Conservation (phyloP, 30 jellyfish, hydroid and myxozoan species). For the Mastigias papua region DNA sequence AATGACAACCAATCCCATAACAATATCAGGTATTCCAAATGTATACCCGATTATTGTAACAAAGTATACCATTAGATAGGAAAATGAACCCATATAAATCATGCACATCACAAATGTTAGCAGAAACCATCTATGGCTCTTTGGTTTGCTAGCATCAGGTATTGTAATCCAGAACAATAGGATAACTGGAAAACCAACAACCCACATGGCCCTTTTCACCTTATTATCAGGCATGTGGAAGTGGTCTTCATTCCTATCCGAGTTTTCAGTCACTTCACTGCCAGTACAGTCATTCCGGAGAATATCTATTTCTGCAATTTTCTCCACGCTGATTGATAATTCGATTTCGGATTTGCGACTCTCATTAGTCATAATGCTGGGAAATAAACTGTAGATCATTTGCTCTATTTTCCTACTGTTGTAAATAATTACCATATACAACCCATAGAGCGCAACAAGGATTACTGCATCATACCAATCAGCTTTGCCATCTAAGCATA, state of each 20-base stretch:
- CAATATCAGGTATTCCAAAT: slow-evolving; percentile 81
- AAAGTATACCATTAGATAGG: slow-evolving; percentile 91
- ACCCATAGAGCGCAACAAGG: slow-evolving; percentile 59
- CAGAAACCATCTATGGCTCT: slow-evolving; percentile 45
- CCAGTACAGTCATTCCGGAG: neutral
- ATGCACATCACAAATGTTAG: slow-evolving; percentile 78
- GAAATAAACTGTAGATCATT: slow-evolving; percentile 4
- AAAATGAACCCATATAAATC: slow-evolving; percentile 72
- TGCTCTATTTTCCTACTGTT: slow-evolving; percentile 44
- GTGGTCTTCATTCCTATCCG: neutral
- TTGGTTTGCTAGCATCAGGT: slow-evolving; percentile 71
- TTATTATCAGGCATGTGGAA: slow-evolving; percentile 35
- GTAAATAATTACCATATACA: slow-evolving; percentile 48
- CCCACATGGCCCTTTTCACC: slow-evolving; percentile 50
- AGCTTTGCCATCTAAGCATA: slow-evolving; percentile 57
- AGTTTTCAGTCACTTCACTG: neutral
- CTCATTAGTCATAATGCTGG: neutral
- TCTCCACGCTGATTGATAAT: neutral
- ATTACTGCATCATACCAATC: slow-evolving; percentile 64
- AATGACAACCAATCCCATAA: slow-evolving; percentile 86
- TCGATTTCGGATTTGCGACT: neutral
- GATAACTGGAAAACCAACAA: slow-evolving; percentile 69
- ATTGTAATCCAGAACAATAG: slow-evolving; percentile 76
- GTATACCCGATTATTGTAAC: slow-evolving; percentile 86
- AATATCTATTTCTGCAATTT: neutral